phyloP scores from a whole-genome alignment of 2,113 vertebrate species.

The Antechinus flavipes region DNA sequence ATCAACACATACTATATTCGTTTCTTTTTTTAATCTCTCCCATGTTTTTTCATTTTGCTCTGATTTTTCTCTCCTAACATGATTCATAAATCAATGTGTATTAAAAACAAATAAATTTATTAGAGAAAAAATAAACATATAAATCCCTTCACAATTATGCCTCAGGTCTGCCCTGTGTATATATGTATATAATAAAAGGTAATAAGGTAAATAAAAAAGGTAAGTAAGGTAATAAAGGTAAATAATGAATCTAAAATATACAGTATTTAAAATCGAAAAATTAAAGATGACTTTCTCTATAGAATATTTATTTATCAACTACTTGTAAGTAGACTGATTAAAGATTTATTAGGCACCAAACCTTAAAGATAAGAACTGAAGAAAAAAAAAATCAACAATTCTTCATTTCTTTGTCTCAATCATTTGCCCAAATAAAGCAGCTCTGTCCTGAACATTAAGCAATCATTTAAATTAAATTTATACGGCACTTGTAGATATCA shows the following conservation, averaged over 20 bases:
- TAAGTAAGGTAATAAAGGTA: constrained; percentile 7
- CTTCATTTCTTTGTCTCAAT: constrained; percentile 33
- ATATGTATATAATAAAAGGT: not conserved
- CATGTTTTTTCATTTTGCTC: too few species aligned
- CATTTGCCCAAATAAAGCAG: constrained; percentile 18
- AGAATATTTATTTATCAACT: constrained; percentile 22
- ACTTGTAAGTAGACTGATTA: constrained; percentile 38
- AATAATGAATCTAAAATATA: constrained; percentile 15
- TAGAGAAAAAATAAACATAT: not conserved
- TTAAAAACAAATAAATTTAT: too few species aligned
- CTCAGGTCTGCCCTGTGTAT: not conserved
- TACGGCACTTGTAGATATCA: constrained; percentile 69
- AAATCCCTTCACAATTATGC: not conserved
- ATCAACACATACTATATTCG: too few species aligned
- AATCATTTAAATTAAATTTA: constrained; percentile 73
- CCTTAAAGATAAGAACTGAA: constrained; percentile 34
- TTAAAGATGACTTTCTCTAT: not conserved
- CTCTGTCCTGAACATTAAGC: constrained; percentile 53
- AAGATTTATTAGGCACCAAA: constrained; percentile 28
- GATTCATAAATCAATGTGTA: too few species aligned
- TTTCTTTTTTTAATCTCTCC: too few species aligned
- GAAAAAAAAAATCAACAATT: constrained; percentile 49
- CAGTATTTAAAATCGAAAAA: constrained; percentile 25
- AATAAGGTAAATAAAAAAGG: constrained; percentile 21
- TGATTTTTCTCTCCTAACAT: too few species aligned